Conservation (phyloP, 2,888 invertebrate genomes). For the Drosophila conformis region DNA sequence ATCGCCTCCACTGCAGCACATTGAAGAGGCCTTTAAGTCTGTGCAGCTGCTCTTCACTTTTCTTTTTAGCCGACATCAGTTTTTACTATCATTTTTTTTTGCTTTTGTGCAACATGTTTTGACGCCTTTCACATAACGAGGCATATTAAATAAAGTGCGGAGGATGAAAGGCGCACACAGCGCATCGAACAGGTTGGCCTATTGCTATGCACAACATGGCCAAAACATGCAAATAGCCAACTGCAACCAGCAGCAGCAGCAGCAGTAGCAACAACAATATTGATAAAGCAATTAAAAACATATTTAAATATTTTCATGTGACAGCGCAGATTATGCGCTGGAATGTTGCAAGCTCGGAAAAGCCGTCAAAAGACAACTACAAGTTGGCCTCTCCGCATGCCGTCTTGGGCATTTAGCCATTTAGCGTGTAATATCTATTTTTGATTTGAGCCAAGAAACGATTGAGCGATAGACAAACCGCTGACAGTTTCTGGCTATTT, state of each 20-base stretch:
- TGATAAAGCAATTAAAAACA: constrained; percentile 82
- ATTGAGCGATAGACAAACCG: constrained; percentile 76
- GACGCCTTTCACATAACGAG: constrained; percentile 59
- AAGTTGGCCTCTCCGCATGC: constrained; percentile 16
- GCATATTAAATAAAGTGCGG: constrained; percentile 56
- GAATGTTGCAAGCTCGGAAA: constrained; percentile 62
- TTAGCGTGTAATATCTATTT: constrained; percentile 63
- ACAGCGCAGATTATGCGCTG: constrained; percentile 70
- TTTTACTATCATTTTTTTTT: constrained; percentile 20
- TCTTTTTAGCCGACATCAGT: constrained; percentile 37
- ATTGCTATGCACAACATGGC: constrained; percentile 73
- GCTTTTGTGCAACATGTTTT: constrained; percentile 58
- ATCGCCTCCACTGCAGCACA: neutral
- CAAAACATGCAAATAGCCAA: constrained; percentile 56
- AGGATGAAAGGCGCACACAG: constrained; percentile 41
- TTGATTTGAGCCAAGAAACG: constrained; percentile 55
- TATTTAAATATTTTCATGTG: constrained; percentile 69
- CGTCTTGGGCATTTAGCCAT: constrained; percentile 44
- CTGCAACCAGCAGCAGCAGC: constrained; percentile 3
- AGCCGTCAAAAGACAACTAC: constrained; percentile 27
- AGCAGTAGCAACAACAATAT: constrained; percentile 36
- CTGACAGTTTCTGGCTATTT: constrained; percentile 52
- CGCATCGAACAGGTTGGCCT: constrained; percentile 39
- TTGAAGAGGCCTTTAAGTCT: neutral
- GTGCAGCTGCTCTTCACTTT: constrained; percentile 29